Evolutionary conservation across 2,888 invertebrate species (phyloP), one percentile per base, ranked within the genome.

Genomic region (Hydroisotoma schaefferi): DNA sequence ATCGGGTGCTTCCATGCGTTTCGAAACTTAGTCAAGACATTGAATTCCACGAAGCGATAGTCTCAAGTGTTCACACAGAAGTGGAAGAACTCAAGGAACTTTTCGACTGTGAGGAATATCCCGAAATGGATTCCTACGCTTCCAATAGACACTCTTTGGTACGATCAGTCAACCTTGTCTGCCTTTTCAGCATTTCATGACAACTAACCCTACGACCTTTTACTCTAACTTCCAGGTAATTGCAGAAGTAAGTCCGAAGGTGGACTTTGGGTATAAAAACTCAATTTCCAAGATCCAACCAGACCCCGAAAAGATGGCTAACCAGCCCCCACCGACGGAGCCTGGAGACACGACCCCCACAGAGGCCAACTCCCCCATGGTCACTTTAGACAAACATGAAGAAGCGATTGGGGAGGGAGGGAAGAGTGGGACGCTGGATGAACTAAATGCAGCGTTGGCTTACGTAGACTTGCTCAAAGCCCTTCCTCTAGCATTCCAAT

Each of bases 401-500:
- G 58, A 64, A 40, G 69, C 69, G 1, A 69, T 69, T 29, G 57
- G 64, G n/a, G 47, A 47, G 1, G 59, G 59, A 0, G 57, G 59
- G 33, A 27, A 46, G 2, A 60, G 55, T 10, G 59, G 59, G 12
- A 58, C 59, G 20, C 49, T 60, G 38, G 60, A 55, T 2, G 59
- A 65, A 43, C 51, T 68, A 2, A 62, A 60, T 38, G 64, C 66
- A 5, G 69, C 69, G 8, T 44, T 67, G 10, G 57, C 66, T 8
- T 69, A 67, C 38, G 57, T 69, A n/a, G 69, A 69, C 55, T 51
- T 69, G 4, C 28, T 69, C 2, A 67, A 65, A 40, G 67, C 69
- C 1, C 59, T 69, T n/a, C 69, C 69, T 0, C 20, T 61, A 1
- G 46, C 28, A 2, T 57, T 67, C 46, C 69, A 67, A 33, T 61